These are phyloP conservation scores for Chloropsis hardwickii DNA, from an alignment of 2,113 vertebrate species.

Conservation along the genomic window DNA sequence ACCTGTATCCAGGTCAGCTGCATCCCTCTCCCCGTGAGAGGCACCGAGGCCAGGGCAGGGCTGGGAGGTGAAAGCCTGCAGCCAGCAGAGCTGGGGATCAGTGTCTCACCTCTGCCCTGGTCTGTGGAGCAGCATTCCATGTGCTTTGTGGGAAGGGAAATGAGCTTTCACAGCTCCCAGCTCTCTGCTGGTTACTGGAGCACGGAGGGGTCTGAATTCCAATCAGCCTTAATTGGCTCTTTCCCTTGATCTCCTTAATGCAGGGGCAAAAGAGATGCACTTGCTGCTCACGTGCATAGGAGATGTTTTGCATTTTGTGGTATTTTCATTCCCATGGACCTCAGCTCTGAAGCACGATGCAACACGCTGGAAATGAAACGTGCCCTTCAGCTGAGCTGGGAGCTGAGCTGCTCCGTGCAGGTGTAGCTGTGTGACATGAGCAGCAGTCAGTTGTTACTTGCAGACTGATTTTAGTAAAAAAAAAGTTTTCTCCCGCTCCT, in stretches of 20 bases:
- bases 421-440: background rate
- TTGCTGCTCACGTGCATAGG: background rate
- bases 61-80: background rate
- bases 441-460: background rate
- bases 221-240: background rate
- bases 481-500: background rate
- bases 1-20: background rate
- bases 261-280: background rate
- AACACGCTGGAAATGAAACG: background rate
- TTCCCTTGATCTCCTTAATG: background rate
- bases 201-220: background rate
- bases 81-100: background rate
- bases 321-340: background rate
- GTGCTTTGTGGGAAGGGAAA: background rate
- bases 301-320: background rate
- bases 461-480: background rate
- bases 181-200: background rate
- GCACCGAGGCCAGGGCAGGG: accelerated
- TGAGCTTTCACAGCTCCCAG: background rate
- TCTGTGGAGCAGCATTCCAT: background rate
- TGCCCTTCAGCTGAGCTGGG: background rate
- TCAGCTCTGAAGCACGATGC: background rate
- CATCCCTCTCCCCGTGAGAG: background rate
- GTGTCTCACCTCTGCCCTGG: background rate
- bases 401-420: background rate